Percentiles rank a stretch among this genome's conserved stretches.
Conservation (phyloP, 2,113 vertebrate genomes). For the Pedionomus torquatus region DNA sequence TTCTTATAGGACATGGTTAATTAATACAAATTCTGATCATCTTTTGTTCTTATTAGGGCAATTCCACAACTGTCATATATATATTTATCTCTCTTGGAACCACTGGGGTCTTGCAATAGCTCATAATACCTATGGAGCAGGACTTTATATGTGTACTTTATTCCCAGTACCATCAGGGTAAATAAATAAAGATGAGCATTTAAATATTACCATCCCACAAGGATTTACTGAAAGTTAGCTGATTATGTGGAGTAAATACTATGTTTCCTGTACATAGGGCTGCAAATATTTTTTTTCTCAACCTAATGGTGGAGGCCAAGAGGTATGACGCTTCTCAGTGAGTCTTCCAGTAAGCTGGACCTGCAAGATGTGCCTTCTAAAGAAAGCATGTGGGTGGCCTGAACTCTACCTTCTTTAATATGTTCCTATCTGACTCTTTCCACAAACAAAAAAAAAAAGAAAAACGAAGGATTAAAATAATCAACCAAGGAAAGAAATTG, state of each 20-base stretch:
- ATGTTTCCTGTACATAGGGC: neutral
- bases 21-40: neutral
- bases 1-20: neutral
- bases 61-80: neutral
- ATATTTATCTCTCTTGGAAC: neutral
- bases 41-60: neutral
- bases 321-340: neutral
- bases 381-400: neutral
- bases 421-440: neutral
- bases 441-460: neutral
- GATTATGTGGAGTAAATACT: neutral
- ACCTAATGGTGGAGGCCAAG: neutral
- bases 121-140: neutral
- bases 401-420: neutral
- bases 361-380: neutral
- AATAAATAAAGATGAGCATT: neutral
- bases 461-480: neutral
- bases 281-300: neutral
- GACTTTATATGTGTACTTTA: neutral
- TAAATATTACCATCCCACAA: neutral
- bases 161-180: neutral
- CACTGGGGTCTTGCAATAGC: neutral
- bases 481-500: neutral
- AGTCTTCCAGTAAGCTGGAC: neutral
- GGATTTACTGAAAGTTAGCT: neutral